Evolutionary conservation across 1,140 invertebrate species (phyloP).

Genomic region (Heliothis virescens): DNA sequence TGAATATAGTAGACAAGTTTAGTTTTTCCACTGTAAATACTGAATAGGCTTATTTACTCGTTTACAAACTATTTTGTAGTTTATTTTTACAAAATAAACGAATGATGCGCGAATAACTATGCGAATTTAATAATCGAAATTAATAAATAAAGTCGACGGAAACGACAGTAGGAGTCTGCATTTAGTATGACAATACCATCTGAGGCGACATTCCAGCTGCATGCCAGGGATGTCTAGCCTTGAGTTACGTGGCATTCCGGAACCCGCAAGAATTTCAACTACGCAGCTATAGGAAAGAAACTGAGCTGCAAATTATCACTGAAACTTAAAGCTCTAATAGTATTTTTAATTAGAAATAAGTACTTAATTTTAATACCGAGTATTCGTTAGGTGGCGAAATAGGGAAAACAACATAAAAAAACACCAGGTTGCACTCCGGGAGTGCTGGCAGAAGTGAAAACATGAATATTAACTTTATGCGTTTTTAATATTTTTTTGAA

Average conservation of each 20-base stretch:
- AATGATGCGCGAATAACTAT: too few species aligned
- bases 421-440: too few species aligned
- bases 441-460: too few species aligned
- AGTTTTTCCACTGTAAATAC: not conserved
- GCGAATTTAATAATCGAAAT: too few species aligned
- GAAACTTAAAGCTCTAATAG: not conserved
- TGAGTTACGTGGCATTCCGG: conserved; percentile 34
- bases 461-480: too few species aligned
- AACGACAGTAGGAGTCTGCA: not conserved
- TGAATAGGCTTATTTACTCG: not conserved
- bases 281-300: not conserved
- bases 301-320: not conserved
- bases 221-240: conserved; percentile 20
- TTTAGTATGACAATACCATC: conserved; percentile 37
- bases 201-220: conserved; percentile 7
- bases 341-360: not conserved
- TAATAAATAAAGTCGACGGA: too few species aligned
- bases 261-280: conserved; percentile 27
- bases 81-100: too few species aligned
- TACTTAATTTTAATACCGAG: too few species aligned
- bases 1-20: too few species aligned
- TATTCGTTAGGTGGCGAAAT: not conserved
- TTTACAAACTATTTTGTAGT: not conserved
- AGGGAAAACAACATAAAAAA: too few species aligned
- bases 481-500: too few species aligned